These are phyloP conservation scores for Andricus quercusramuli DNA, from an alignment of 2,888 invertebrate species.

Conservation along the genomic window DNA sequence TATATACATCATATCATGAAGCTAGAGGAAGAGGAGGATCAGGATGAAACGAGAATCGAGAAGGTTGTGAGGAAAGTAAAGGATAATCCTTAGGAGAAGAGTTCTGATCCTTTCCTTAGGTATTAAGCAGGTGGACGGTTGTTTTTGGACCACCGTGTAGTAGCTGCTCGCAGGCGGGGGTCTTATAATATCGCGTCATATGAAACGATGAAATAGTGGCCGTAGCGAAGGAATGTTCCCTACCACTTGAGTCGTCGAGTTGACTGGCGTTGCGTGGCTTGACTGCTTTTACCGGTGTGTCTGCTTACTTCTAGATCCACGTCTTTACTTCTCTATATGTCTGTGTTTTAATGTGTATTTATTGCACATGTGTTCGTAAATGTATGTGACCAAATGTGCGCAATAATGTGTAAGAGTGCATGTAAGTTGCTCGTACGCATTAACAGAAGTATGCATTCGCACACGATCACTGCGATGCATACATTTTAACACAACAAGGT, in stretches of 20 bases:
- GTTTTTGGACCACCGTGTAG: constrained; percentile 77
- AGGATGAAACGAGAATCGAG: constrained; percentile 21
- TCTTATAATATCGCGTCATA: constrained; percentile 79
- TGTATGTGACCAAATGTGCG: background rate
- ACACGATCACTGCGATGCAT: background rate
- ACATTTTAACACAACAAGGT: background rate
- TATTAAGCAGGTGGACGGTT: constrained; percentile 51
- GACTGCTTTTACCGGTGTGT: constrained; percentile 69
- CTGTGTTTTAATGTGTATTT: background rate
- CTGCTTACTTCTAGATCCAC: constrained; percentile 57
- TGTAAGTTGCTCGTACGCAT: background rate
- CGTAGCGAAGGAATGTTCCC: constrained; percentile 77
- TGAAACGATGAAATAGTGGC: constrained; percentile 79
- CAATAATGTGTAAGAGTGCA: background rate
- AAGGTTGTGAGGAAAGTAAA: constrained; percentile 33
- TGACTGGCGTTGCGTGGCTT: constrained; percentile 73
- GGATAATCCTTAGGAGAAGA: constrained; percentile 19
- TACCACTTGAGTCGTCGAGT: constrained; percentile 77
- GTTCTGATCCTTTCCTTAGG: constrained; percentile 37
- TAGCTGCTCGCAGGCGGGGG: constrained; percentile 76
- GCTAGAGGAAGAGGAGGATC: constrained; percentile 4
- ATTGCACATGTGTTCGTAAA: background rate
- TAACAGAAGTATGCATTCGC: background rate
- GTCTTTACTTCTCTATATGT: constrained; percentile 47
- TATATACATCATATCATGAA: constrained; percentile 21